phyloP scores from a whole-genome alignment of 1,140 invertebrate genomes.

The Drosophila suzukii region DNA sequence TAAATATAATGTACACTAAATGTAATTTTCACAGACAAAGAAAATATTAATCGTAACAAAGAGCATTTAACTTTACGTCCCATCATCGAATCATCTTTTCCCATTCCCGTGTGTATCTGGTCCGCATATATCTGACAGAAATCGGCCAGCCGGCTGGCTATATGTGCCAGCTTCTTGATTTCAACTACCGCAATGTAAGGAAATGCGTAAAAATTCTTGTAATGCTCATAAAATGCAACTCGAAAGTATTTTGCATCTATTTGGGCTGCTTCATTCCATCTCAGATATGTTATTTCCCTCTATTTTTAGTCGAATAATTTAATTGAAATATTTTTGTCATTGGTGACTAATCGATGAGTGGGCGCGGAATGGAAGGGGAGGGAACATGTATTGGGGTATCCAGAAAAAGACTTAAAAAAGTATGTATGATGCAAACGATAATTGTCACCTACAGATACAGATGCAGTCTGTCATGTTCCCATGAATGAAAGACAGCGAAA shows the following conservation, averaged over 20 bases:
- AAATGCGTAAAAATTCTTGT: conserved; percentile 49
- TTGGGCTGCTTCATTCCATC: conserved; percentile 23
- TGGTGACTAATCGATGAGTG: conserved; percentile 55
- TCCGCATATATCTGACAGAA: conserved; percentile 51
- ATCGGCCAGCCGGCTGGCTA: conserved; percentile 50
- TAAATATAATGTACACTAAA: background rate
- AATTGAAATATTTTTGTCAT: conserved; percentile 36
- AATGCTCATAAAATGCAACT: conserved; percentile 47
- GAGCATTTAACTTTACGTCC: conserved; percentile 8
- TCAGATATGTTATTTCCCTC: conserved; percentile 30
- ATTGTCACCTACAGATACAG: conserved; percentile 48
- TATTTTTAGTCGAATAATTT: conserved; percentile 47
- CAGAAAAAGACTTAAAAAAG: conserved; percentile 23
- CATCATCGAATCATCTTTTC: conserved; percentile 6
- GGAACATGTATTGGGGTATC: conserved; percentile 6
- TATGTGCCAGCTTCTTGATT: conserved; percentile 29
- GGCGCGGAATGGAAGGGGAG: background rate
- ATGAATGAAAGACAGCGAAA: conserved; percentile 37
- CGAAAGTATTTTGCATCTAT: conserved; percentile 43
- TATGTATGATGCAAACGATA: conserved; percentile 39
- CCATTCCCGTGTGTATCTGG: conserved; percentile 27
- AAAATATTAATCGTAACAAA: conserved; percentile 15
- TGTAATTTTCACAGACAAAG: background rate
- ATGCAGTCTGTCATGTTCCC: conserved; percentile 45
- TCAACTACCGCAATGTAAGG: conserved; percentile 22